phyloP scores from a whole-genome alignment of 2,888 invertebrate genomes.

The Hetaerina titia region DNA sequence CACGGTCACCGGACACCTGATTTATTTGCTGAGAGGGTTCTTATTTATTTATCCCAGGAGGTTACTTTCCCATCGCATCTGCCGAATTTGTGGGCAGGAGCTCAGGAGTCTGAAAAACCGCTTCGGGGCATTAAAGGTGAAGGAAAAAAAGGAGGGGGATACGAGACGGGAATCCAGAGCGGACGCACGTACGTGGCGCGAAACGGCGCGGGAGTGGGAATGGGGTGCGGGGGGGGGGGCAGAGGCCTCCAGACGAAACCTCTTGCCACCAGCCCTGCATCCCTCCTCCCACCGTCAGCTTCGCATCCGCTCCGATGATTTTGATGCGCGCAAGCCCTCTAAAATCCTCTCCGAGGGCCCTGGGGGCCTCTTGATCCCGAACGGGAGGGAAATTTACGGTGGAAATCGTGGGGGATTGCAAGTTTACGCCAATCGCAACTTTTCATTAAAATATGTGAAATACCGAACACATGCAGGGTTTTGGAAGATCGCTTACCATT shows the following conservation, averaged over 20 bases:
- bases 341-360: neutral
- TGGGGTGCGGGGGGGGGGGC: too few species aligned
- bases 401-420: too few species aligned
- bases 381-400: neutral
- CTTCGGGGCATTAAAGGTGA: neutral
- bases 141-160: neutral
- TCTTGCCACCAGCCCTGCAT: too few species aligned
- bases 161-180: neutral
- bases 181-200: neutral
- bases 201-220: neutral
- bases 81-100: neutral
- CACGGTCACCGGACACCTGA: neutral
- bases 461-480: neutral
- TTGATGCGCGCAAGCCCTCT: neutral
- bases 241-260: too few species aligned
- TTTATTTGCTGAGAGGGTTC: neutral
- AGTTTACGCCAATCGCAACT: too few species aligned
- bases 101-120: neutral
- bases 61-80: neutral
- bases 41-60: neutral
- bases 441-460: neutral
- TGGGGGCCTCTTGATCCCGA: neutral
- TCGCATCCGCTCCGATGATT: neutral
- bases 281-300: neutral
- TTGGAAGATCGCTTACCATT: too few species aligned